These are phyloP conservation scores for Tylochromis polylepis DNA, from an alignment of 2,113 vertebrate genomes.

Conservation along the genomic window DNA sequence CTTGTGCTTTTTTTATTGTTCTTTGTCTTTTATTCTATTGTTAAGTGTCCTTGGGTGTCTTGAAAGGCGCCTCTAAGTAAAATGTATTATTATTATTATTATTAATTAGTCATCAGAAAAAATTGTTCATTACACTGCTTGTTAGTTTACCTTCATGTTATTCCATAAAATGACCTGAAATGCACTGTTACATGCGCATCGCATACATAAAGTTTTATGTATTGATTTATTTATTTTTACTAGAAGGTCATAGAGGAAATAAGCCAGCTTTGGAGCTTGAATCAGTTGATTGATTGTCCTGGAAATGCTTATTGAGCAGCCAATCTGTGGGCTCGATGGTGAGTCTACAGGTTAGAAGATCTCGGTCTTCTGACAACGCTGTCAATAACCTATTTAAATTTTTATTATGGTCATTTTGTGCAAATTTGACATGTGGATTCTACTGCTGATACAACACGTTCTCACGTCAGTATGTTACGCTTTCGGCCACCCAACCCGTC, in stretches of 20 bases:
- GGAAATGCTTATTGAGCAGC: not conserved
- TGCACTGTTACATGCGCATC: not conserved
- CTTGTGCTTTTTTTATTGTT: too few relatives aligned
- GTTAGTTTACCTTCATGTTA: not conserved
- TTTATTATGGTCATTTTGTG: not conserved
- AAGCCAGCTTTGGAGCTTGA: not conserved
- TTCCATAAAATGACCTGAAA: not conserved
- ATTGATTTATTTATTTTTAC: not conserved
- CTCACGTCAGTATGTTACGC: too few relatives aligned
- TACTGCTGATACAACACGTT: too few relatives aligned
- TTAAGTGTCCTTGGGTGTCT: too few relatives aligned
- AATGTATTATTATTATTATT: too few relatives aligned
- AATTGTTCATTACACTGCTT: not conserved
- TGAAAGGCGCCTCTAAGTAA: too few relatives aligned
- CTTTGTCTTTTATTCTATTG: too few relatives aligned
- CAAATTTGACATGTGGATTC: not conserved
- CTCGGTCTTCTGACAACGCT: not conserved
- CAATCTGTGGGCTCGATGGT: not conserved
- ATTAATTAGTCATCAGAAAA: not conserved
- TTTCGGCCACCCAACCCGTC: too few relatives aligned
- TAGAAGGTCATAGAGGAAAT: not conserved
- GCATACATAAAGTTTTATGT: not conserved
- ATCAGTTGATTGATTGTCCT: not conserved
- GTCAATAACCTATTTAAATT: not conserved
- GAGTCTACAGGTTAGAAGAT: not conserved